Percentiles rank a stretch among this genome's conserved stretches.
Evolutionary conservation across 2,113 vertebrate genomes (phyloP).

Genomic region (Cisticola juncidis): DNA sequence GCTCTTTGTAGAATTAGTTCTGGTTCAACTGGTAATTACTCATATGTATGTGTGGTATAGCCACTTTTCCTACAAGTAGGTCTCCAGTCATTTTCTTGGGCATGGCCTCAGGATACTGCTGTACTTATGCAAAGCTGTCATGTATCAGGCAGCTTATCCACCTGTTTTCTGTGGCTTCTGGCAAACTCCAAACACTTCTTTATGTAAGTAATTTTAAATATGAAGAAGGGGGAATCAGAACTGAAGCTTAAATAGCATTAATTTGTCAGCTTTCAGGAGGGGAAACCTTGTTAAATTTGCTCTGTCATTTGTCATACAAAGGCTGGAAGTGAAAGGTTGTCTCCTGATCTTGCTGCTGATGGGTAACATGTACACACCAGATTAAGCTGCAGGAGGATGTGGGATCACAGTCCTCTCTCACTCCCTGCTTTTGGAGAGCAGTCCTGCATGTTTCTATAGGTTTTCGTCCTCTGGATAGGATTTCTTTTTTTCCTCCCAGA

Average conservation of each 20-base stretch:
- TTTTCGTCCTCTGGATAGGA: neutral
- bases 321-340: neutral
- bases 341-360: neutral
- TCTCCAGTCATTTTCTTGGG: neutral
- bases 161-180: neutral
- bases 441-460: neutral
- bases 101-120: neutral
- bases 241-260: neutral
- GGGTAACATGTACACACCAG: neutral
- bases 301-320: neutral
- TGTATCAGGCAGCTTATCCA: neutral
- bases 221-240: accelerated
- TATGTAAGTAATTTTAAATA: neutral
- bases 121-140: neutral
- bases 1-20: constrained; percentile 49
- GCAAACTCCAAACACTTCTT: neutral
- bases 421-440: neutral
- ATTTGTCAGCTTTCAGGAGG: neutral
- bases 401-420: neutral
- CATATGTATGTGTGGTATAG: neutral
- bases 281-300: neutral
- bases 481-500: neutral
- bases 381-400: neutral
- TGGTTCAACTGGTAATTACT: constrained; percentile 49
- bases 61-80: neutral